Evolutionary conservation across 2,888 invertebrate genomes (phyloP).

Genomic region (Lucinisca nassula): DNA sequence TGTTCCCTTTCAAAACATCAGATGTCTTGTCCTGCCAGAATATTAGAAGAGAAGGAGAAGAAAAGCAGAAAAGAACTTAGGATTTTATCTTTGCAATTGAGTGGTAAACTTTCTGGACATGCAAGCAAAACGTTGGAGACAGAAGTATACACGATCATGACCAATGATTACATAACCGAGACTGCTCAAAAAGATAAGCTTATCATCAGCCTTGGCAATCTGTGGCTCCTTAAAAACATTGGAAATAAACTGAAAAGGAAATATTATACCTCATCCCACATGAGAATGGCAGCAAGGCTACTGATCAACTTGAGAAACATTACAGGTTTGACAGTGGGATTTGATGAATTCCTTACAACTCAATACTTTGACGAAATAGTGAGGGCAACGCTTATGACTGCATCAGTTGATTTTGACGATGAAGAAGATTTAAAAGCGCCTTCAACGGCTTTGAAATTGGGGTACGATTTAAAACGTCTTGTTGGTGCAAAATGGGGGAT

Average conservation of each 20-base stretch:
- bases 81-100: neutral
- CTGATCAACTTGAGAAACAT: neutral
- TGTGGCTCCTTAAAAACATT: conserved; percentile 55
- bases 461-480: neutral
- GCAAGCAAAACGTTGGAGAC: neutral
- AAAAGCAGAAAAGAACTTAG: neutral
- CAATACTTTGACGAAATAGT: neutral
- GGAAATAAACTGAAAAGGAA: conserved; percentile 32
- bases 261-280: neutral
- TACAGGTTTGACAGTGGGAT: neutral
- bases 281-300: neutral
- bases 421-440: neutral
- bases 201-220: conserved; percentile 41
- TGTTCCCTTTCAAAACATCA: neutral
- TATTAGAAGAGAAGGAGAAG: neutral
- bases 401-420: neutral
- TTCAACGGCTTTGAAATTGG: neutral
- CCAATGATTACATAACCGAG: neutral
- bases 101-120: neutral
- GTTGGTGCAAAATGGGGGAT: conserved; percentile 46
- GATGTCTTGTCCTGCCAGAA: neutral
- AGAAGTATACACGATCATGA: conserved; percentile 9
- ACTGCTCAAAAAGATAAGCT: neutral
- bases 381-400: neutral
- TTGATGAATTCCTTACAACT: neutral